A percentile compares a stretch with the other conserved stretches of the same genome.
Conservation (phyloP, 2,888 invertebrate genomes). For the Eristalis tenax region DNA sequence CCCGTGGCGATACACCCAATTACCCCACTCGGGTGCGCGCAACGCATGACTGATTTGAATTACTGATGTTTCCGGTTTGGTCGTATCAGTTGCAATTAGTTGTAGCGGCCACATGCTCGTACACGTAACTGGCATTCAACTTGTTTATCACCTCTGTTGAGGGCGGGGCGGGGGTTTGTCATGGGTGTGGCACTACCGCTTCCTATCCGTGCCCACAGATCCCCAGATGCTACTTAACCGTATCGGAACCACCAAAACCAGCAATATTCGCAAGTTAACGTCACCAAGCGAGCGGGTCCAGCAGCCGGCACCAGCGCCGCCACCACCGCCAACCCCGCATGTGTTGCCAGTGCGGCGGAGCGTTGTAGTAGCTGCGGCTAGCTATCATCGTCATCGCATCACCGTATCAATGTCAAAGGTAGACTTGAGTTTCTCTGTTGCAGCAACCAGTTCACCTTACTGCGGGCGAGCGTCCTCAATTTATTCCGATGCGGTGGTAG, state of each 20-base stretch:
- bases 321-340: neutral
- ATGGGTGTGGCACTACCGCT: slow-evolving; percentile 45
- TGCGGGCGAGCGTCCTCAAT: slow-evolving; percentile 39
- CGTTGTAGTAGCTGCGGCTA: neutral
- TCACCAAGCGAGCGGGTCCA: neutral
- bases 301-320: neutral
- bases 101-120: slow-evolving; percentile 25
- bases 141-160: slow-evolving; percentile 31
- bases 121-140: slow-evolving; percentile 27
- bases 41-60: slow-evolving; percentile 72
- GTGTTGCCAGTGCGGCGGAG: neutral
- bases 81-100: slow-evolving; percentile 68
- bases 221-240: slow-evolving; percentile 58
- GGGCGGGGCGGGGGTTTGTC: slow-evolving; percentile 19
- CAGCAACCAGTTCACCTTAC: slow-evolving; percentile 41
- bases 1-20: slow-evolving; percentile 47
- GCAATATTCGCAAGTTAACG: slow-evolving; percentile 25
- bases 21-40: slow-evolving; percentile 65
- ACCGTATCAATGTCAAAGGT: slow-evolving; percentile 59
- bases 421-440: slow-evolving; percentile 43
- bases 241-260: slow-evolving; percentile 46
- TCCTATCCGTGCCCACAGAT: slow-evolving; percentile 10
- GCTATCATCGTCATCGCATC: slow-evolving; percentile 30
- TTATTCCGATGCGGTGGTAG: slow-evolving; percentile 24
- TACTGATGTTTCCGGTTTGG: slow-evolving; percentile 73